These are phyloP conservation scores for Pseudopipra pipra DNA, from an alignment of 2,113 vertebrate genomes.

Conservation along the genomic window DNA sequence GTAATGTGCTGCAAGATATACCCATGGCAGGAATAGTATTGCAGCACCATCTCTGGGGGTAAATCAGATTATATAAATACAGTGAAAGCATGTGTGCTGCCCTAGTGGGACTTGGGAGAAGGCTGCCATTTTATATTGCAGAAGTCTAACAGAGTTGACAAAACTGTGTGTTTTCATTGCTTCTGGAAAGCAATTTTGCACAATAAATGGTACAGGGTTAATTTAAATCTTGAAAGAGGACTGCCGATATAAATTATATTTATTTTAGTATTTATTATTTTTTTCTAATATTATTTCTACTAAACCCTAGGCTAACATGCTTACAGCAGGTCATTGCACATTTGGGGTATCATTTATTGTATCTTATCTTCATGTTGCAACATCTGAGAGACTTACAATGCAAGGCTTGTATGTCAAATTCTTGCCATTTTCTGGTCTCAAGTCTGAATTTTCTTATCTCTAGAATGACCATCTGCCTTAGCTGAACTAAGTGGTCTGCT, in stretches of 20 bases:
- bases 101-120: not conserved
- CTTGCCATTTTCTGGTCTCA: not conserved
- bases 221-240: not conserved
- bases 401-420: not conserved
- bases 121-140: not conserved
- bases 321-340: not conserved
- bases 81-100: not conserved
- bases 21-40: not conserved
- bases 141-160: not conserved
- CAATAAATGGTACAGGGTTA: not conserved
- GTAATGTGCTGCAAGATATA: not conserved
- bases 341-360: not conserved
- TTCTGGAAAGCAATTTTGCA: conserved; percentile 14
- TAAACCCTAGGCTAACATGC: not conserved
- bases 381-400: not conserved
- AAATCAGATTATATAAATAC: not conserved
- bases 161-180: not conserved
- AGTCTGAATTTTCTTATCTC: not conserved
- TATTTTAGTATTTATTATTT: not conserved
- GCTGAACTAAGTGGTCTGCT: not conserved
- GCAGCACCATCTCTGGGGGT: not conserved
- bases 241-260: not conserved
- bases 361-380: not conserved
- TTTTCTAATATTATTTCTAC: not conserved
- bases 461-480: not conserved